Evolutionary conservation across 2,797 vertebrate species (phyloP).

Genomic region (Ptychadena robeensis): DNA sequence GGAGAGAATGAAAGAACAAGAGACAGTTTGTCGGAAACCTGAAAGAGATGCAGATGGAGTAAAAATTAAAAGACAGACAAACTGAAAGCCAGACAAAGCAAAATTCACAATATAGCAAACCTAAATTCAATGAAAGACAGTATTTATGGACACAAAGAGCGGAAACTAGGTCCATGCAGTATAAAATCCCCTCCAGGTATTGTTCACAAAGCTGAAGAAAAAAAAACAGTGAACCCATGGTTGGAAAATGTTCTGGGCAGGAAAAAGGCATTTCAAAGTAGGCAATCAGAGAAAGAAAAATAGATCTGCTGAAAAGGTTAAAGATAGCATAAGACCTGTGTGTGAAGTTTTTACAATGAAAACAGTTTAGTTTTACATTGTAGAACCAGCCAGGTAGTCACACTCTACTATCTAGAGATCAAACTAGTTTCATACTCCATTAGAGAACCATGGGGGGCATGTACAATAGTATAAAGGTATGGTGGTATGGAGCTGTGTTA

Average conservation of each 20-base stretch:
- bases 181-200: conserved; percentile 3
- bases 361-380: conserved; percentile 29
- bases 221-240: conserved; percentile 10
- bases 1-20: conserved; percentile 35
- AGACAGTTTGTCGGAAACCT: conserved; percentile 44
- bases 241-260: conserved; percentile 35
- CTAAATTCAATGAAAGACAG: conserved; percentile 18
- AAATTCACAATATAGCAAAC: conserved; percentile 20
- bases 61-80: conserved; percentile 38
- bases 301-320: conserved; percentile 44
- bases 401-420: conserved; percentile 32
- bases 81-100: conserved; percentile 27
- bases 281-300: conserved; percentile 32
- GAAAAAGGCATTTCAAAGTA: conserved; percentile 37
- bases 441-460: conserved; percentile 24
- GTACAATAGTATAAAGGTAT: conserved; percentile 21
- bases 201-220: conserved; percentile 22
- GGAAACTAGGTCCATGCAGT: not conserved
- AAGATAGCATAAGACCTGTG: conserved; percentile 18
- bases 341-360: conserved; percentile 28
- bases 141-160: conserved; percentile 23
- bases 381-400: conserved; percentile 21
- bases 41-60: conserved; percentile 50
- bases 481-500: not conserved
- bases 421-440: conserved; percentile 43